Conservation (phyloP, 2,888 invertebrate genomes). For the Trypoxylon attenuatum region DNA sequence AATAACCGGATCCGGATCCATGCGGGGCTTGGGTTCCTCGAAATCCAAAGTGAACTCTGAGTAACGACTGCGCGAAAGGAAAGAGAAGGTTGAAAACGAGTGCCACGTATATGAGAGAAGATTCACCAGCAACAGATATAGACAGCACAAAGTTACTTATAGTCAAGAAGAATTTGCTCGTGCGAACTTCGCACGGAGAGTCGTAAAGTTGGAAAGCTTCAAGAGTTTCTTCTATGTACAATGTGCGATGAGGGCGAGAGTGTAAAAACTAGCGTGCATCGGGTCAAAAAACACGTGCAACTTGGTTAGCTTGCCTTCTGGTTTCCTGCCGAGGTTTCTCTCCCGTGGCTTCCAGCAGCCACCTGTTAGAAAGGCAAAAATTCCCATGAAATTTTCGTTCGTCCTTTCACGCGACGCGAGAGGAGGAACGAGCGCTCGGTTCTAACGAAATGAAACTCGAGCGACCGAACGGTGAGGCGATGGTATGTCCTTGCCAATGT, state of each 20-base stretch:
- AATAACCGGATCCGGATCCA: no score
- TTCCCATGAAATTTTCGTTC: no score
- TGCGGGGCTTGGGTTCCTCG: no score
- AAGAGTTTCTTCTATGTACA: constrained; percentile 38
- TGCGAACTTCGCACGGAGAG: constrained; percentile 50
- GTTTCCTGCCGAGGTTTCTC: background rate
- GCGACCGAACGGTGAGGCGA: constrained; percentile 12
- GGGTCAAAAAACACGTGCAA: constrained; percentile 14
- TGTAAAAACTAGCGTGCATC: constrained; percentile 14
- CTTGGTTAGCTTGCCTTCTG: constrained; percentile 22
- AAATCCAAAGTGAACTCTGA: no score
- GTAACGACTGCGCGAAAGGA: no score
- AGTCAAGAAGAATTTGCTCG: constrained; percentile 56
- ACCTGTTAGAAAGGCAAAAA: no score
- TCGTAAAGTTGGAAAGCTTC: constrained; percentile 39
- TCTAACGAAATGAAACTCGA: constrained; percentile 17
- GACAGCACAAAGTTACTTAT: constrained; percentile 23
- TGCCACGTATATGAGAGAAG: no score
- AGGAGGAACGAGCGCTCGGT: no score
- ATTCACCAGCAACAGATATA: no score
- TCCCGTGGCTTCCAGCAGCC: no score
- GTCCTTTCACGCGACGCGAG: no score
- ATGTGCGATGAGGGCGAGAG: constrained; percentile 47
- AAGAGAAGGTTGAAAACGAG: no score
- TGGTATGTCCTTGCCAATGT: constrained; percentile 9